These are phyloP conservation scores for Alexandromys fortis DNA, from an alignment of 2,113 vertebrate genomes.

Conservation along the genomic window DNA sequence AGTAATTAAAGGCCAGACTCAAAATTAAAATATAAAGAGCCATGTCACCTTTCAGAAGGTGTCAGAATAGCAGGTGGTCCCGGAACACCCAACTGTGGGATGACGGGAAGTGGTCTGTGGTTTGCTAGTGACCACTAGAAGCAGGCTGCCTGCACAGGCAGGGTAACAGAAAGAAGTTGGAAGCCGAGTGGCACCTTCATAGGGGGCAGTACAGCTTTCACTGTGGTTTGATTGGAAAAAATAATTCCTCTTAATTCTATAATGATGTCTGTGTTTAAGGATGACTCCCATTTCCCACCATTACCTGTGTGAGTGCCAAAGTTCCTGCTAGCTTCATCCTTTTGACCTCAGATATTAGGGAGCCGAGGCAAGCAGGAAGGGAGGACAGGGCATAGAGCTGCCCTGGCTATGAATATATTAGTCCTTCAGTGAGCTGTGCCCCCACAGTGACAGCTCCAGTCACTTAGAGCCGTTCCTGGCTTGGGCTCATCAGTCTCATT, in stretches of 20 bases:
- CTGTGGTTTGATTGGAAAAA: too few species aligned
- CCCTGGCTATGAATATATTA: too few species aligned
- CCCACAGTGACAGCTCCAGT: background rate
- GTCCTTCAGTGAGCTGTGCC: background rate
- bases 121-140: too few species aligned
- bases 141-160: background rate
- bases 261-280: background rate
- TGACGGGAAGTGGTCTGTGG: background rate
- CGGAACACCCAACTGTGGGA: background rate
- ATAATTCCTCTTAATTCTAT: background rate
- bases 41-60: slow-evolving; percentile 21
- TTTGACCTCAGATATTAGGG: background rate
- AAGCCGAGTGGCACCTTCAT: background rate
- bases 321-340: accelerated
- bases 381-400: background rate
- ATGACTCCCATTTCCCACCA: accelerated
- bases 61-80: background rate
- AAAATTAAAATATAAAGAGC: slow-evolving; percentile 18
- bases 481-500: background rate
- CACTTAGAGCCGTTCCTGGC: background rate
- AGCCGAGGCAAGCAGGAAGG: background rate
- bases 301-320: background rate
- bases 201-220: background rate
- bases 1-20: slow-evolving; percentile 54
- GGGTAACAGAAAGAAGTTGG: background rate